Conservation (phyloP, 2,888 invertebrate genomes). For the Nowickia ferox region DNA sequence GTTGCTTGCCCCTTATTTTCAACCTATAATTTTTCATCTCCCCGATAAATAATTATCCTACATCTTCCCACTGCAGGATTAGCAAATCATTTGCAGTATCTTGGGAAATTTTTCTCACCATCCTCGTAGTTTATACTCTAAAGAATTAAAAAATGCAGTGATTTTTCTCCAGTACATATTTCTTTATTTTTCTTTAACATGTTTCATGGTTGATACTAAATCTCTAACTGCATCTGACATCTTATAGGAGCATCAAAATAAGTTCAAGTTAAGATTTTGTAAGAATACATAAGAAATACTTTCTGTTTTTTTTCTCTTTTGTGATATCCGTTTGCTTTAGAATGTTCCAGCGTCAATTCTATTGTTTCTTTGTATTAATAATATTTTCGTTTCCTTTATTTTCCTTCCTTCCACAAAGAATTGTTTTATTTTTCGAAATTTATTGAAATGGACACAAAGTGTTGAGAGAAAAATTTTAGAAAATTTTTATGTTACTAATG, state of each 20-base stretch:
- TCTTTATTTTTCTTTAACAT: background rate
- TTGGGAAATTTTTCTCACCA: too few species aligned
- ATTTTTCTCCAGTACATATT: background rate
- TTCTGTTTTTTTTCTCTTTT: conserved; percentile 19
- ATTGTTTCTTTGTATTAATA: conserved; percentile 13
- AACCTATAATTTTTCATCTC: too few species aligned
- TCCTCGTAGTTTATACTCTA: too few species aligned
- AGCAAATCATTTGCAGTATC: too few species aligned
- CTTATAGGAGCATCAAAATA: conserved; percentile 32
- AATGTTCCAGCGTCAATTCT: conserved; percentile 1
- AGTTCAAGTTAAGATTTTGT: conserved; percentile 26
- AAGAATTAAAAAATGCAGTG: background rate
- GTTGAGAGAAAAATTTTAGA: conserved; percentile 54
- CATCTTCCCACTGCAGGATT: too few species aligned
- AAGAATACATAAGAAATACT: background rate
- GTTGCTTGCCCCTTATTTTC: too few species aligned
- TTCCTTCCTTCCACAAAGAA: background rate
- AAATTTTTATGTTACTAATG: conserved; percentile 12
- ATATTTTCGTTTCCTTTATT: background rate
- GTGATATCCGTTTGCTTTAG: conserved; percentile 49
- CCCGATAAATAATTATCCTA: too few species aligned
- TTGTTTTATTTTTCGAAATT: conserved; percentile 50
- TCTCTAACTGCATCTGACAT: conserved; percentile 43
- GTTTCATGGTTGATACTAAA: background rate
- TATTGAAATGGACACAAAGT: conserved; percentile 64